phyloP scores from a whole-genome alignment of 1,140 invertebrate genomes.

The Hyles vespertilio region DNA sequence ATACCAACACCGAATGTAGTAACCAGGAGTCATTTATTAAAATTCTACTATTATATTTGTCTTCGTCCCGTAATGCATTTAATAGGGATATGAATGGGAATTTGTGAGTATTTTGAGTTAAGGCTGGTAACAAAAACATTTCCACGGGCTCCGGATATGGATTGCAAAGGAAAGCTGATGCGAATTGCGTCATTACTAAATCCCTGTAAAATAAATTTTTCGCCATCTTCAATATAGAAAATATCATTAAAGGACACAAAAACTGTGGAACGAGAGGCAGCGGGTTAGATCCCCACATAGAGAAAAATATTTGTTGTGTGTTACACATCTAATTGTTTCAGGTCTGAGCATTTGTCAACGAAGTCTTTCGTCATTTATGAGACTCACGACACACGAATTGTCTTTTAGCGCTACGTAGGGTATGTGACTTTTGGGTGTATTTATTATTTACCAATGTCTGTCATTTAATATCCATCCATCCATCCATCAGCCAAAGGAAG shows the following conservation, averaged over 20 bases:
- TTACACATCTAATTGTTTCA: too few relatives aligned
- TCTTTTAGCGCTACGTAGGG: too few relatives aligned
- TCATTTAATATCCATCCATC: too few relatives aligned
- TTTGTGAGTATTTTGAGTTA: slow-evolving; percentile 57
- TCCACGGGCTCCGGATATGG: slow-evolving; percentile 77
- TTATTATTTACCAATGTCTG: too few relatives aligned
- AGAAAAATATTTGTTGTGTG: too few relatives aligned
- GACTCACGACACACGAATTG: too few relatives aligned
- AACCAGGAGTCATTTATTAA: slow-evolving; percentile 66
- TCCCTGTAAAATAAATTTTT: slow-evolving; percentile 44
- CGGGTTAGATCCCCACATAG: too few relatives aligned
- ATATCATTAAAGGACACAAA: background rate
- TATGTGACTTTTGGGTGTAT: too few relatives aligned
- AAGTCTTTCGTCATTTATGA: too few relatives aligned
- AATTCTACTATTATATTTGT: slow-evolving; percentile 39
- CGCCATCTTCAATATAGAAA: background rate
- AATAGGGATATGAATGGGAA: slow-evolving; percentile 76
- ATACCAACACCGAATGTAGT: slow-evolving; percentile 77
- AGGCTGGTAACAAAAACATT: slow-evolving; percentile 76
- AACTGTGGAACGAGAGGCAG: too few relatives aligned
- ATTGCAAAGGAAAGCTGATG: slow-evolving; percentile 72
- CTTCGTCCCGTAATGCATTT: slow-evolving; percentile 40
- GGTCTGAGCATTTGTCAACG: too few relatives aligned
- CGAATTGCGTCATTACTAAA: slow-evolving; percentile 69
- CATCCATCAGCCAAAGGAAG: too few relatives aligned